Conservation (phyloP, 2,797 vertebrate species). For the Pristis pectinata region DNA sequence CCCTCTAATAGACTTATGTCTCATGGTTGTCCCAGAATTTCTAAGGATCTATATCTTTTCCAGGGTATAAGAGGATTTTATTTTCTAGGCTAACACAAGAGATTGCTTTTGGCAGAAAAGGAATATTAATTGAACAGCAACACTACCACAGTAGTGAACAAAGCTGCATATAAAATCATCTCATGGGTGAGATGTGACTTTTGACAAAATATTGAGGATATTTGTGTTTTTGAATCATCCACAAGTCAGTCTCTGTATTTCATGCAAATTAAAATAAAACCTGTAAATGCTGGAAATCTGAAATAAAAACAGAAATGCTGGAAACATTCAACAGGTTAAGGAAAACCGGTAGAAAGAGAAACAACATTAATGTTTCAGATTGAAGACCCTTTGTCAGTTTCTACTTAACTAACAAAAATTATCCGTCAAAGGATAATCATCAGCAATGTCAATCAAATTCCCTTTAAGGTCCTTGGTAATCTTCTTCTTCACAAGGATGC, state of each 20-base stretch:
- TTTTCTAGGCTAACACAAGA: background rate
- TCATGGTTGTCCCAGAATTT: background rate
- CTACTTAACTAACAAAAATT: background rate
- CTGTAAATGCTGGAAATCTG: too few species aligned
- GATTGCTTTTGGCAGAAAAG: background rate
- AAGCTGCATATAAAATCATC: background rate
- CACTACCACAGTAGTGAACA: background rate
- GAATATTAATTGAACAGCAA: background rate
- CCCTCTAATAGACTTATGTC: background rate
- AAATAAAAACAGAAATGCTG: too few species aligned
- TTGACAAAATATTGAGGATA: background rate
- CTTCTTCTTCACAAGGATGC: too few species aligned
- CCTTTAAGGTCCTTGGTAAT: too few species aligned
- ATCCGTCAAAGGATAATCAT: background rate
- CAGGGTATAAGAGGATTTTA: background rate
- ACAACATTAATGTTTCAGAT: background rate
- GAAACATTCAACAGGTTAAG: background rate
- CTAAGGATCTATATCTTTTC: background rate
- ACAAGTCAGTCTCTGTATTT: background rate
- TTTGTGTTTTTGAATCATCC: background rate
- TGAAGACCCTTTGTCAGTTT: too few species aligned
- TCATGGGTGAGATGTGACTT: background rate
- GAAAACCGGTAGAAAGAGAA: background rate
- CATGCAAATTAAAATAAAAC: too few species aligned
- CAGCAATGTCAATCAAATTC: background rate